Conservation (phyloP, 30 jellyfish, hydroid and myxozoan genomes). For the Morbakka virulenta region DNA sequence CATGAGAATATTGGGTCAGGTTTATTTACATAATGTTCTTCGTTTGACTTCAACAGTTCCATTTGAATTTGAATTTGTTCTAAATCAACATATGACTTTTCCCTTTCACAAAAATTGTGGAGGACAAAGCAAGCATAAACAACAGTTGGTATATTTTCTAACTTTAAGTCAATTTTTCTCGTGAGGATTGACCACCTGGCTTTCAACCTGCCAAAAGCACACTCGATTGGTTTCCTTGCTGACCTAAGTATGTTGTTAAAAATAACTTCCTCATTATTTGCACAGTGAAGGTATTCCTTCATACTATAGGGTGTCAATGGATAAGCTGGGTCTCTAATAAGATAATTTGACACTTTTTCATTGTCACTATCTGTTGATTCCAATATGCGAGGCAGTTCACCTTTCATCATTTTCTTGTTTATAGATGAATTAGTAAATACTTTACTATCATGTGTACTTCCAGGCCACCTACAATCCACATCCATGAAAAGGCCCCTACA, state of each 20-base stretch:
- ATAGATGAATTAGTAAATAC: conserved; percentile 34
- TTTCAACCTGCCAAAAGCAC: conserved; percentile 78
- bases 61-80: not conserved
- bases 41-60: not conserved
- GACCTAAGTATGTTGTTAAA: conserved; percentile 52
- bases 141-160: conserved; percentile 43
- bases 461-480: conserved; percentile 78
- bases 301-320: conserved; percentile 62
- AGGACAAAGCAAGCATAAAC: conserved; percentile 58
- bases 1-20: conserved; percentile 26
- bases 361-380: conserved; percentile 10
- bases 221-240: conserved; percentile 72
- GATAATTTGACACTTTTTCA: conserved; percentile 37
- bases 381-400: conserved; percentile 4
- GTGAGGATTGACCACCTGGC: conserved; percentile 67
- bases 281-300: conserved; percentile 61
- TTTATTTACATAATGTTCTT: not conserved
- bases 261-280: conserved; percentile 35
- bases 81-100: conserved; percentile 12
- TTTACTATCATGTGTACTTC: conserved; percentile 66
- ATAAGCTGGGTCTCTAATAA: conserved; percentile 77
- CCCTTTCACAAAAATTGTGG: conserved; percentile 59
- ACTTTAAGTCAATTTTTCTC: conserved; percentile 35
- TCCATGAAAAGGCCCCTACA: conserved; percentile 57
- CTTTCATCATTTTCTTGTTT: conserved; percentile 14